phyloP scores from a whole-genome alignment of 2,113 vertebrate genomes.

The Psittacula cyanocephala region DNA sequence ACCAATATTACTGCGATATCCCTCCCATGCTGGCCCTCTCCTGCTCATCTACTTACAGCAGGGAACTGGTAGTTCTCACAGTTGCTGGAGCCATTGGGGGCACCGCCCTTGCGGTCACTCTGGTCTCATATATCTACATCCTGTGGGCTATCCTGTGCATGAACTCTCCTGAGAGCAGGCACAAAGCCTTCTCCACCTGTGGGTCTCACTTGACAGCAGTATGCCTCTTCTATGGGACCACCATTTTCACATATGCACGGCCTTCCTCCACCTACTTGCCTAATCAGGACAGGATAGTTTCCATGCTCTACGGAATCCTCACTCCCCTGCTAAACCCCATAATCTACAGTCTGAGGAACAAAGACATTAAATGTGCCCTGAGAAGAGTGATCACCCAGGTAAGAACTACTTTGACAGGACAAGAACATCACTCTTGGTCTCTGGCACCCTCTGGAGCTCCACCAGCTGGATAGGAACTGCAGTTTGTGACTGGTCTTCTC shows the following conservation, averaged over 20 bases:
- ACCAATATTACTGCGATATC: constrained; percentile 45
- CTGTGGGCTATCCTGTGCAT: constrained; percentile 2
- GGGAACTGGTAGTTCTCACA: not conserved
- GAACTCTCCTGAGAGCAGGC: not conserved
- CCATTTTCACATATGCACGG: constrained; percentile 19
- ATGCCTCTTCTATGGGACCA: constrained; percentile 63
- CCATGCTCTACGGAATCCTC: constrained; percentile 61
- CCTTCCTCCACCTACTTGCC: constrained; percentile 20
- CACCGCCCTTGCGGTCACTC: not conserved
- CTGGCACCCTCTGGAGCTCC: not conserved
- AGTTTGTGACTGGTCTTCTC: not conserved
- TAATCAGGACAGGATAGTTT: not conserved
- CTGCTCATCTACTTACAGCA: not conserved
- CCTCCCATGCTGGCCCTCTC: constrained; percentile 44
- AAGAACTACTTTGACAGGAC: not conserved
- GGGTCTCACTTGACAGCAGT: constrained; percentile 52
- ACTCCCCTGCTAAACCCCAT: constrained; percentile 63
- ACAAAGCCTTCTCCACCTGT: constrained; percentile 64
- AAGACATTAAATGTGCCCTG: constrained; percentile 41
- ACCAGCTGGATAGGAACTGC: not conserved
- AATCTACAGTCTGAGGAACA: constrained; percentile 66
- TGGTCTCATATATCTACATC: constrained; percentile 24
- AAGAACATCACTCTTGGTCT: not conserved
- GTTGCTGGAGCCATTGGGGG: constrained; percentile 26
- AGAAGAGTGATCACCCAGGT: not conserved